Base-by-base conservation (phyloP, 2,888 invertebrate genomes). In the Heteropelma amictum region DNA sequence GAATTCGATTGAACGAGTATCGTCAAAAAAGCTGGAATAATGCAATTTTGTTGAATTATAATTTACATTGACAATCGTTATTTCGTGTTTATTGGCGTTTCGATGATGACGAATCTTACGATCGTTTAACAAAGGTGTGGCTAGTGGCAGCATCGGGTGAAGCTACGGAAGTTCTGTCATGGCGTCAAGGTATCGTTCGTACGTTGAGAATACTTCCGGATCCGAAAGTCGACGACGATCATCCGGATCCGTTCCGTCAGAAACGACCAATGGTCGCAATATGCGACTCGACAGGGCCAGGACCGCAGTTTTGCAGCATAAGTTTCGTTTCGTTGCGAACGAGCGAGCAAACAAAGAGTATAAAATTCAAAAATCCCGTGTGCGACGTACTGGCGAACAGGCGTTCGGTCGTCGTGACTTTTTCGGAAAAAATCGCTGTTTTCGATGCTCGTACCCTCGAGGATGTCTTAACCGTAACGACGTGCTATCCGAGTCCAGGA, bases 91-190 rank as follows among this genome's bases (percentile, higher is more conserved):
- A n/a, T n/a, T n/a, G n/a, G n/a, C n/a, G n/a, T n/a, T n/a, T n/a
- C n/a, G n/a, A n/a, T n/a, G n/a, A n/a, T n/a, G n/a, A n/a, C n/a
- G n/a, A 40, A 40, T 40, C 0, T n/a, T 7, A 12, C 0, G 8
- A 47, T 35, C 12, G 26, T 42, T 28, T 0, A 12, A 2, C 19
- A 54, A 60, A 96, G 93, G 94, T 96, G 47, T 97, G 97, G 97
- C 92, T 95, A 63, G 93, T 97, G 76, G 94, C 95, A 12, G 95
- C 95, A 6, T 95, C 94, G 82, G 98, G 98, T 19, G 98, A 98
- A 88, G 98, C 98, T 1, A 95, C 95, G 74, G 98, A 98, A 90
- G 95, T 98, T 23, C 90, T 99, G 72, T 98, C 98, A 2, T 97
- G 98, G 94, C 92, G 97, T 60, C 97, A 98, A 89, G 97, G 98